Percentiles rank a stretch among this genome's conserved stretches.
These are phyloP conservation scores for Limnephilus rhombicus DNA, from an alignment of 2,888 invertebrate genomes.

Conservation along the genomic window DNA sequence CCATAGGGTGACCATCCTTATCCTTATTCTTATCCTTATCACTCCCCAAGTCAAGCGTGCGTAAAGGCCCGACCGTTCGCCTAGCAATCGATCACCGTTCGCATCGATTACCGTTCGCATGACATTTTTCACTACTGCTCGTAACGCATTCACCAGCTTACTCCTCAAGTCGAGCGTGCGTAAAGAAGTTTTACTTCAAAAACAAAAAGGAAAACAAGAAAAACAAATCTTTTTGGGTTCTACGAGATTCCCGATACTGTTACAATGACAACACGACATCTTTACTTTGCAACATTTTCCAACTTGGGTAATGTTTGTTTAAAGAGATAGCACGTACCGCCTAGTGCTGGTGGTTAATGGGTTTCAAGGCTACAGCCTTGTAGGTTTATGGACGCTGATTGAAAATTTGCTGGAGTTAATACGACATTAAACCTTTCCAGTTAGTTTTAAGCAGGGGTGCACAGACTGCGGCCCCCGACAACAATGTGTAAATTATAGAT, in stretches of 20 bases:
- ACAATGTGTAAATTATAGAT: not conserved
- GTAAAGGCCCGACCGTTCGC: too few species aligned
- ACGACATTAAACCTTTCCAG: not conserved
- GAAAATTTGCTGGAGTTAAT: not conserved
- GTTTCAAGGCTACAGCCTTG: not conserved
- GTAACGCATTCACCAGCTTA: too few species aligned
- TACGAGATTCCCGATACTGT: not conserved
- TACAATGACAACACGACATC: not conserved
- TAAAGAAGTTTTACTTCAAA: too few species aligned
- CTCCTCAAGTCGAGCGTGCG: too few species aligned
- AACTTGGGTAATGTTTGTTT: not conserved
- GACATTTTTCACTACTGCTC: too few species aligned
- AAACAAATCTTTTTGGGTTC: too few species aligned
- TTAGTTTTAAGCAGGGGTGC: not conserved
- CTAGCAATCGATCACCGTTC: too few species aligned
- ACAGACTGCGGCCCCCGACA: not conserved
- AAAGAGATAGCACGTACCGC: not conserved
- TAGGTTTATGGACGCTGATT: not conserved
- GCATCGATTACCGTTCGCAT: too few species aligned
- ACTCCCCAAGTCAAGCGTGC: too few species aligned
- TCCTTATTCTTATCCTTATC: too few species aligned
- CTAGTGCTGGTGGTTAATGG: not conserved
- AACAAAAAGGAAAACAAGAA: too few species aligned
- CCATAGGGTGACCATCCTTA: too few species aligned
- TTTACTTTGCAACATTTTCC: not conserved